Conservation (phyloP, 1,140 invertebrate genomes). For the Campoletis sonorensis region DNA sequence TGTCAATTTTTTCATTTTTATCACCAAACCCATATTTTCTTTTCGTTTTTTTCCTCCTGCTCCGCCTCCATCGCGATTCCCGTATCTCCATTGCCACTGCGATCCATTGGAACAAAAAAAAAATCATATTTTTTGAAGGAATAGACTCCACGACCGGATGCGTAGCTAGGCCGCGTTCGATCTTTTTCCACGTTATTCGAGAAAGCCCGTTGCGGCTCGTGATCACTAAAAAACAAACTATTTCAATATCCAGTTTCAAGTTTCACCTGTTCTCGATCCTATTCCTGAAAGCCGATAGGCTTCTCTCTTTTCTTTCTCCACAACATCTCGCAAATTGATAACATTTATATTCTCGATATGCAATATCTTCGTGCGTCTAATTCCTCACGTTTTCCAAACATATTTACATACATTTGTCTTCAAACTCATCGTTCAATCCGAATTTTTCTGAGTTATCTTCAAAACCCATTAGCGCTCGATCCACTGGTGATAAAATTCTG, state of each 20-base stretch:
- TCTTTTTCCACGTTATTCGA: not conserved
- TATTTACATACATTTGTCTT: no score
- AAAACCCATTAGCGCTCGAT: no score
- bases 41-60: not conserved
- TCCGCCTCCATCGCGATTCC: not conserved
- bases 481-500: no score
- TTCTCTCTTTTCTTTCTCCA: not conserved
- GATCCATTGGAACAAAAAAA: not conserved
- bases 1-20: slow-evolving; percentile 47
- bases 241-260: not conserved
- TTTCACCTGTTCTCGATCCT: not conserved
- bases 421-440: no score
- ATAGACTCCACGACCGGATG: slow-evolving; percentile 1
- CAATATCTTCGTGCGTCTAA: not conserved
- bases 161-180: not conserved
- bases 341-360: not conserved
- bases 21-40: slow-evolving; percentile 37
- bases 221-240: not conserved
- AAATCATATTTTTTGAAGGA: not conserved
- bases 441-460: no score
- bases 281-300: slow-evolving; percentile 8
- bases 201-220: not conserved
- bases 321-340: not conserved
- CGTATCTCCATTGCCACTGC: not conserved
- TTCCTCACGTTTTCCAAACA: no score